Evolutionary conservation across 1,140 invertebrate species (phyloP), one percentile per base, ranked within the genome.

Genomic region (Megalopta genalis): DNA sequence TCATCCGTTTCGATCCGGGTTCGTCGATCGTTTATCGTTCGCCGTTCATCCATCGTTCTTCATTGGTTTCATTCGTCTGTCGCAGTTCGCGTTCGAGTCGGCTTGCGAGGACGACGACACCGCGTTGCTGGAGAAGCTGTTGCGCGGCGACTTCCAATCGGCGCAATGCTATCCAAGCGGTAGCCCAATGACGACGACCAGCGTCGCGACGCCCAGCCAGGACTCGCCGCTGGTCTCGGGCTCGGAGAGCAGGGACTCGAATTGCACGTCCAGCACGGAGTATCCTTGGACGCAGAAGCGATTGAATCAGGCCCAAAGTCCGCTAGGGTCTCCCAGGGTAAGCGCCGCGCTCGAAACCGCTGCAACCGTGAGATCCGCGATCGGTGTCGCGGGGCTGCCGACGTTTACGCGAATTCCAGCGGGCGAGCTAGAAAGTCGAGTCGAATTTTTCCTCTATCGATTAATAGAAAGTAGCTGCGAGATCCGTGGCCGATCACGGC

Each of bases 201-300:
- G 77, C 76, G 65, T 88, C 86, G 81, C 82, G 18, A 8, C 54
- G 54, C 6, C 54, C 0, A 6, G 8, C 18, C 21, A 83, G 5
- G 86, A 90, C 70, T 90, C 84, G 21, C 76, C 2, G 60, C 71
- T 46, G 42, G 14, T 46, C 9, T 89, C 86, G 10, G 72, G 86
- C 52, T 81, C 87, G 0, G 86, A 86, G 25, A 90, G 84, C 60
- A 80, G 75, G 6, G 67, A 81, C 9, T 90, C 87, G 5, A 90
- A 84, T 71, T 72, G 80, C 5, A 75, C 82, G 0, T 46, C 49
- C 4, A 72, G 76, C 60, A 54, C 80, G 3, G 82, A 76, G 21
- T 87, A 80, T 10, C 72, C 83, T 4, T 18, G 68, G 32, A 72
- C 70, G n/a, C 77, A 73, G 5, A 52, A 21, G 16, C 21, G 9